Conservation (phyloP, 2,888 invertebrate species). For the Chaitophorus viminalis region DNA sequence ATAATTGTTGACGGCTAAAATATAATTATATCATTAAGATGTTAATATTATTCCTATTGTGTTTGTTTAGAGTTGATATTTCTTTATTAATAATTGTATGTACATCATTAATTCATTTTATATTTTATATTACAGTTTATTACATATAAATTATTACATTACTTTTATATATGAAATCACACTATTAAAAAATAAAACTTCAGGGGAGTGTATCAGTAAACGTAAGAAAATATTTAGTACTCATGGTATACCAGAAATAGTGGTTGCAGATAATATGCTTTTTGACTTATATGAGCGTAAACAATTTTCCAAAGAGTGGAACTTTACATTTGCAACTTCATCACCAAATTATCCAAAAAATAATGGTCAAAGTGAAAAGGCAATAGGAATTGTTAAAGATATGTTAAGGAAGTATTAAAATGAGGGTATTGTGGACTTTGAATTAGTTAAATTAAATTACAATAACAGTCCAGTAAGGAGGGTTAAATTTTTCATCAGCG, state of each 20-base stretch:
- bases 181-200: conserved; percentile 9
- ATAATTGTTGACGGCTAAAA: too few species aligned
- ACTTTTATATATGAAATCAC: too few species aligned
- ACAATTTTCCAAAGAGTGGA: conserved; percentile 64
- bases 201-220: conserved; percentile 9
- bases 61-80: too few species aligned
- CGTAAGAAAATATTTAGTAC: conserved; percentile 44
- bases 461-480: neutral
- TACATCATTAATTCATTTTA: too few species aligned
- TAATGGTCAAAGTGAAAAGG: conserved; percentile 64
- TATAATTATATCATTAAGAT: too few species aligned
- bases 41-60: too few species aligned
- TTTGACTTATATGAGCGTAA: conserved; percentile 63
- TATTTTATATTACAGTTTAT: too few species aligned
- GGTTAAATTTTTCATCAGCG: neutral
- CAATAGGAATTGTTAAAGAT: conserved; percentile 60
- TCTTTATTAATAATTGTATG: too few species aligned
- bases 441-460: conserved; percentile 7
- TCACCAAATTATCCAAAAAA: conserved; percentile 64
- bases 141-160: too few species aligned
- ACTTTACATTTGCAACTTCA: conserved; percentile 63
- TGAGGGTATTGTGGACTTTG: neutral
- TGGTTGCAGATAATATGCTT: conserved; percentile 63
- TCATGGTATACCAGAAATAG: conserved; percentile 47
- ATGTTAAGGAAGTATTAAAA: neutral